Evolutionary conservation across 2,113 vertebrate genomes (phyloP).

Genomic region (Oreotragus oreotragus): DNA sequence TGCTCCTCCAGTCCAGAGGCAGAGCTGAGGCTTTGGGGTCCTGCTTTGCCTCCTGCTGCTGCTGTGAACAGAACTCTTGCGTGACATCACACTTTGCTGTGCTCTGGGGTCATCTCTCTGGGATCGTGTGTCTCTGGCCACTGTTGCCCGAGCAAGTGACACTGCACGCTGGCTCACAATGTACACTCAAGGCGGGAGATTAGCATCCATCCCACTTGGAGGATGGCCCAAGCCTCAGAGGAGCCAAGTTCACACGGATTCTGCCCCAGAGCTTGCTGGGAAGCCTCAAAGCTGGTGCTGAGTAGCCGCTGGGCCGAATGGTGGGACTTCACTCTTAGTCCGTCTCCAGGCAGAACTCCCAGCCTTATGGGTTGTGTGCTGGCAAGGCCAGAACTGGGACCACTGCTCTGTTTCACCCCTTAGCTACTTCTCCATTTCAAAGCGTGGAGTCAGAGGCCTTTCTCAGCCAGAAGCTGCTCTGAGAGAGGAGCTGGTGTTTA

Average conservation of each 20-base stretch:
- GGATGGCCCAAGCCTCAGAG: neutral
- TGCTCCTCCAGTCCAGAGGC: neutral
- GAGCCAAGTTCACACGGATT: neutral
- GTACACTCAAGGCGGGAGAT: neutral
- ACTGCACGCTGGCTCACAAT: rapidly evolving
- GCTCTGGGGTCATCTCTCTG: neutral
- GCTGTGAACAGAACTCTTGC: neutral
- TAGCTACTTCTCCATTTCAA: neutral
- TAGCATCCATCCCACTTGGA: neutral
- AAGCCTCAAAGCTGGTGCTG: neutral
- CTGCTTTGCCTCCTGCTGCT: neutral
- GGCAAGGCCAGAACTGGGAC: neutral
- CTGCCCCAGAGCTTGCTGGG: neutral
- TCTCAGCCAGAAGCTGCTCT: neutral
- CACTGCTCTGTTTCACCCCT: neutral
- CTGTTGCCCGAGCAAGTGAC: rapidly evolving
- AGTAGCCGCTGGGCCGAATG: neutral
- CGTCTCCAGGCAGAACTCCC: neutral
- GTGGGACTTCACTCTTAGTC: neutral
- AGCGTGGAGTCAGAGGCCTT: too few relatives aligned
- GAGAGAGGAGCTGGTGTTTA: neutral
- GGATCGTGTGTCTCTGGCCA: neutral
- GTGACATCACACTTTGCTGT: rapidly evolving
- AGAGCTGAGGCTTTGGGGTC: neutral
- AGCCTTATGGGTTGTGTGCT: neutral